Percentiles rank a stretch among this genome's conserved stretches.
These are phyloP conservation scores for Geococcyx californianus DNA, from an alignment of 2,113 vertebrate genomes.

Conservation along the genomic window DNA sequence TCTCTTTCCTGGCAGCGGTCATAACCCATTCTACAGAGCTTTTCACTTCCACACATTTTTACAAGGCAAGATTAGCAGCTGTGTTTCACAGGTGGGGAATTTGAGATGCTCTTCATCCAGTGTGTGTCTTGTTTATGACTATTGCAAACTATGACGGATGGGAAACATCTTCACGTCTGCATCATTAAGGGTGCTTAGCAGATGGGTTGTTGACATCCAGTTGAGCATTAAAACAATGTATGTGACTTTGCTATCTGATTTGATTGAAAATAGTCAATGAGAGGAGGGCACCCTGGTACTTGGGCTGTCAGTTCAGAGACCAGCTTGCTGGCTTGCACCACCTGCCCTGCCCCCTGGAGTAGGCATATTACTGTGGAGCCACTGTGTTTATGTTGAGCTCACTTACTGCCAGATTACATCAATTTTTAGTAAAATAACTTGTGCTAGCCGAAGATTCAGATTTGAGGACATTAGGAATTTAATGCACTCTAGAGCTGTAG, in stretches of 20 bases:
- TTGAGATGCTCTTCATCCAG: not conserved
- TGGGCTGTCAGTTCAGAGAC: not conserved
- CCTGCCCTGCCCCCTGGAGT: not conserved
- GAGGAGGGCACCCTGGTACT: not conserved
- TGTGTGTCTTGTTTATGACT: not conserved
- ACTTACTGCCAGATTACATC: not conserved
- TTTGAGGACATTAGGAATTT: not conserved
- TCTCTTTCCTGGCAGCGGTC: not conserved
- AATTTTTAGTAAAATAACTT: not conserved
- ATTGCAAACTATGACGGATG: not conserved
- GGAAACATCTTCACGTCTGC: not conserved
- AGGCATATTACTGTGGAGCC: not conserved
- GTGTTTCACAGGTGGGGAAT: not conserved
- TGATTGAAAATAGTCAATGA: not conserved
- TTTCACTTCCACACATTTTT: not conserved
- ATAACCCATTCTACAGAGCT: not conserved
- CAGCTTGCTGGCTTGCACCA: rapidly evolving
- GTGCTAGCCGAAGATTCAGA: not conserved
- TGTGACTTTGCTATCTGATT: not conserved
- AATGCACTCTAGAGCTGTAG: not conserved
- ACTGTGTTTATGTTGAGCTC: not conserved
- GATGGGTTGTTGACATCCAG: not conserved
- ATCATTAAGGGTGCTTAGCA: not conserved
- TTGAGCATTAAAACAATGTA: not conserved
- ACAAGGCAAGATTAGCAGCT: not conserved